Conservation (phyloP, 1,140 invertebrate species). For the Eurosta solidaginis region DNA sequence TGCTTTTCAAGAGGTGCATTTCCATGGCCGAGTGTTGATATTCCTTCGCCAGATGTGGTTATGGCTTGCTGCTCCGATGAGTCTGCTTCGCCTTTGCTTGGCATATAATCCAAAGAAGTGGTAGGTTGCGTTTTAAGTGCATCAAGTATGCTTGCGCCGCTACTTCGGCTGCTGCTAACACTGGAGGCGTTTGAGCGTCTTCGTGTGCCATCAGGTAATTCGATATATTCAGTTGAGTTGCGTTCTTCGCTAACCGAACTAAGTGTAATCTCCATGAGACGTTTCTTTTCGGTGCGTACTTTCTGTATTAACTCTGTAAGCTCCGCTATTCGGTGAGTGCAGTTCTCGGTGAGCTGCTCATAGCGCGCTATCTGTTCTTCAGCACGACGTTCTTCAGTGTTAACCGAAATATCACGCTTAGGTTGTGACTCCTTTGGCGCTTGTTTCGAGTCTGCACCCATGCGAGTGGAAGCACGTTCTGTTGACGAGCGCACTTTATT, state of each 20-base stretch:
- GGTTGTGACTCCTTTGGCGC: not conserved
- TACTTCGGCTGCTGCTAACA: constrained; percentile 6
- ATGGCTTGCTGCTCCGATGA: not conserved
- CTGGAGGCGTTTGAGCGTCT: constrained; percentile 10
- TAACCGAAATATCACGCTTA: not conserved
- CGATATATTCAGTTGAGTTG: constrained; percentile 55
- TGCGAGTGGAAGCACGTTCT: not conserved
- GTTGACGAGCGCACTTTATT: not conserved
- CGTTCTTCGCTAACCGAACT: constrained; percentile 52
- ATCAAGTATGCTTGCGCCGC: not conserved
- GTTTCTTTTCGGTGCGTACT: constrained; percentile 56
- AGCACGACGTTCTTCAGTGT: not conserved
- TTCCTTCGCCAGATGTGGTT: constrained; percentile 31
- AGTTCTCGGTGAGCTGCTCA: constrained; percentile 50
- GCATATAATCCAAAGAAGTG: not conserved
- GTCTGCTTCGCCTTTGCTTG: too few relatives aligned
- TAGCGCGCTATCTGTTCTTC: constrained; percentile 43
- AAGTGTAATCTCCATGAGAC: constrained; percentile 51
- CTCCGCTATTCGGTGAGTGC: constrained; percentile 51
- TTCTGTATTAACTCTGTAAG: constrained; percentile 50
- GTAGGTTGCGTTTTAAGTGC: not conserved
- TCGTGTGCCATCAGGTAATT: constrained; percentile 38
- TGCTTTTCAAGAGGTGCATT: constrained; percentile 42
- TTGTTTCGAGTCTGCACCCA: not conserved
- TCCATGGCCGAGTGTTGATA: constrained; percentile 27